Evolutionary conservation across 2,113 vertebrate species (phyloP).

Genomic region (Alethe castanea): DNA sequence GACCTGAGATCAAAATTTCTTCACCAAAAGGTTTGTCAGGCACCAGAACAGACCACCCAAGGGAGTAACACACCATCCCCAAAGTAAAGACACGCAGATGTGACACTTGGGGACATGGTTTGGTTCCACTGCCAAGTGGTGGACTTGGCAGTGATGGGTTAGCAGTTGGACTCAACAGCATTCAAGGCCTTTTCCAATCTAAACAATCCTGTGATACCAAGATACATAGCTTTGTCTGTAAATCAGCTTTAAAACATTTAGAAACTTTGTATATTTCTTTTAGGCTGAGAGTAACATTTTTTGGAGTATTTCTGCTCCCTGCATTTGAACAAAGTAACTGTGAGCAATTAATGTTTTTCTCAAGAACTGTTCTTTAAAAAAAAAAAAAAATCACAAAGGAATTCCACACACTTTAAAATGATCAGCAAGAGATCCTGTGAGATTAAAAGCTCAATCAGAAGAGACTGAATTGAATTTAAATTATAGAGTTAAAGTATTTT

Average conservation of each 20-base stretch:
- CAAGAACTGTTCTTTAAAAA: not conserved
- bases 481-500: conserved; percentile 24
- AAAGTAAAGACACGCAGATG: not conserved
- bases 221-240: not conserved
- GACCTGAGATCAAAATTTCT: not conserved
- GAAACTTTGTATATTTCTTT: not conserved
- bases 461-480: not conserved
- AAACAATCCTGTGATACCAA: not conserved
- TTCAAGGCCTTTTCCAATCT: not conserved
- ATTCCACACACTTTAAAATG: not conserved
- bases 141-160: not conserved
- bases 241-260: not conserved
- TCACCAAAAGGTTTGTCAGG: not conserved
- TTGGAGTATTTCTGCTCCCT: not conserved
- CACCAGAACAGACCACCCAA: not conserved
- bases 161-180: not conserved
- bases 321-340: not conserved
- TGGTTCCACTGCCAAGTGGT: too few relatives aligned
- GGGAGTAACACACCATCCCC: not conserved
- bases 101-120: not conserved
- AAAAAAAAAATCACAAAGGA: not conserved
- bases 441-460: conserved; percentile 13
- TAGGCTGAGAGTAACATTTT: not conserved
- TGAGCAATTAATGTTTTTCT: not conserved
- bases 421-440: not conserved